Base-by-base conservation (phyloP, 1,140 invertebrate species). In the Subanguina moxae region DNA sequence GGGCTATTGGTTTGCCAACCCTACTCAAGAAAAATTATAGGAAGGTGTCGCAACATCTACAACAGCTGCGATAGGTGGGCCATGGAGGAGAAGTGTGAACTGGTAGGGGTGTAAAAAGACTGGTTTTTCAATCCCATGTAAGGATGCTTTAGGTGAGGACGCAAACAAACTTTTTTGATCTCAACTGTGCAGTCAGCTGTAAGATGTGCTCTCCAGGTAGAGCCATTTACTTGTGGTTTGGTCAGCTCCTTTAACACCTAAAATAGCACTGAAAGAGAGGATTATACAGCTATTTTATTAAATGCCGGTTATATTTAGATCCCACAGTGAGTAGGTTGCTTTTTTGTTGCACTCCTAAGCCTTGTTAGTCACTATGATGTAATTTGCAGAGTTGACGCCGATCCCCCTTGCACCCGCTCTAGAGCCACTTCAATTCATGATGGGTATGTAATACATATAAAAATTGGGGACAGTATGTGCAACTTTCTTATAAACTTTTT, bases 81-180 rank as follows among this genome's bases (percentile, higher is more conserved):
- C 25, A 77, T 82, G 67, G 80, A 82, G 65, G 80, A 82, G 62
- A 82, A 82, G 59, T 82, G 80, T 62, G 80, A 82, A 56, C 62
- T 82, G 32, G 80, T 82, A 32, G 8, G 32, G 32, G 32, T 38
- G 32, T 11, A 38, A 3, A 38, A n/a, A n/a, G 32, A 11, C 32
- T 38, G 32, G 32, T 38, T 11, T 3, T 11, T 3, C 32, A 3
- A 5, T 38, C 32, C 32, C 32, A 11, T 38, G 32, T 38, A 38
- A 38, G 32, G 32, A 38, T 38, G 3, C 21, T 30, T 57, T 59
- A 59, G 32, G 32, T 38, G 3, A 38, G 68, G 28, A 80, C 76
- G 25, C 76, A 82, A 68, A 82, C 80, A 38, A 82, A 82, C 58
- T 82, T 82, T 48, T 82, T 82, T 58, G 80, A 82, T 71, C 79